Percentiles rank a stretch among this genome's conserved stretches.
Conservation (phyloP, 2,797 vertebrate genomes). For the Peromyscus attwateri region DNA sequence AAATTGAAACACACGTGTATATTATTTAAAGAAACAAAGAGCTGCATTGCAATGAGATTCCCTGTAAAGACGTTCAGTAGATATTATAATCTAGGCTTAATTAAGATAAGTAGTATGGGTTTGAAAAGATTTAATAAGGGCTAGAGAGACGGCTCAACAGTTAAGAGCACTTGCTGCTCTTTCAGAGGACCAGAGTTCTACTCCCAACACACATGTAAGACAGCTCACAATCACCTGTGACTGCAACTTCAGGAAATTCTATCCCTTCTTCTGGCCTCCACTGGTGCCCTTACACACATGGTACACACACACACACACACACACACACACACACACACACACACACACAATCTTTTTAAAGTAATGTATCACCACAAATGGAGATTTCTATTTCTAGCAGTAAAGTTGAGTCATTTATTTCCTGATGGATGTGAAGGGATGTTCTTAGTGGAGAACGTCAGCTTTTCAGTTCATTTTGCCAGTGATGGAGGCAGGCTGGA, state of each 20-base stretch:
- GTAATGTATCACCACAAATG: background rate
- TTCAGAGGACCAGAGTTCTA: background rate
- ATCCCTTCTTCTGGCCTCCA: background rate
- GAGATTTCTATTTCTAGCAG: slow-evolving; percentile 6
- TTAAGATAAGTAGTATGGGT: background rate
- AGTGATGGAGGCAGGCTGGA: background rate
- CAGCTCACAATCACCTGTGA: background rate
- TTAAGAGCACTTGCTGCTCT: background rate
- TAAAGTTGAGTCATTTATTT: slow-evolving; percentile 55
- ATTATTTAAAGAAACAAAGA: slow-evolving; percentile 54
- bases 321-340: background rate
- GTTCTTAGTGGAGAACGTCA: slow-evolving; percentile 39
- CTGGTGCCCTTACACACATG: background rate
- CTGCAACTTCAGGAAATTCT: background rate
- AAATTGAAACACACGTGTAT: background rate
- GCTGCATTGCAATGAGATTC: background rate
- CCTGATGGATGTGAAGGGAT: background rate
- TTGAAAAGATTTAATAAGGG: background rate
- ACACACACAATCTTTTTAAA: background rate
- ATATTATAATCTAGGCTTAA: slow-evolving; percentile 29
- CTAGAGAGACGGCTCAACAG: background rate
- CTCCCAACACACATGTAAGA: background rate
- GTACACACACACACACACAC: background rate
- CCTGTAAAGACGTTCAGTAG: background rate
- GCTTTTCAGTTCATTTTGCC: background rate